Evolutionary conservation across 2,888 invertebrate genomes (phyloP), one percentile per base, ranked within the genome.

Genomic region (Tuta absoluta): DNA sequence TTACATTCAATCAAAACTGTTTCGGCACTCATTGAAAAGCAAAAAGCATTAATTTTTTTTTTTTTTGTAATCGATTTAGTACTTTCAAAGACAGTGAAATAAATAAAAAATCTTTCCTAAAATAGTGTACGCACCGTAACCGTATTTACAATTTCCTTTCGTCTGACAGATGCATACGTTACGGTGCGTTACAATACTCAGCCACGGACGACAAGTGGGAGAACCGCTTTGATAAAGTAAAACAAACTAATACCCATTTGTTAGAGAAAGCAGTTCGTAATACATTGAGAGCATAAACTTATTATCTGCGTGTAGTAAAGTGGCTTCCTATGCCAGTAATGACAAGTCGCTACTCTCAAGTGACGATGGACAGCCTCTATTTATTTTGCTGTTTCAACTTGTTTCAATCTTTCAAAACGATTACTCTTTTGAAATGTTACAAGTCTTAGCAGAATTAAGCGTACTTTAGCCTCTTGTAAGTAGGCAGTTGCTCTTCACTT

Each of bases 141-240:
- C n/a, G n/a, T n/a, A n/a, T n/a, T n/a, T n/a, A n/a, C n/a, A n/a
- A n/a, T n/a, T n/a, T n/a, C n/a, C n/a, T n/a, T n/a, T n/a, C n/a
- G n/a, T n/a, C n/a, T n/a, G n/a, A n/a, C n/a, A n/a, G n/a, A n/a
- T n/a, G n/a, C n/a, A n/a, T n/a, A n/a, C n/a, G n/a, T n/a, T n/a
- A n/a, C n/a, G n/a, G n/a, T n/a, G n/a, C n/a, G n/a, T n/a, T n/a
- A n/a, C n/a, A n/a, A n/a, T n/a, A n/a, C n/a, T n/a, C n/a, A n/a
- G n/a, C n/a, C n/a, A n/a, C n/a, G n/a, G n/a, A n/a, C n/a, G n/a
- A n/a, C n/a, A n/a, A n/a, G n/a, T n/a, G n/a, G n/a, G n/a, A n/a
- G n/a, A 17, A 74, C 78, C 77, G 76, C 77, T 76, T n/a, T 87
- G 86, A 85, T 83, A 85, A 85, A 87, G 68, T 74, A 83, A 81